Evolutionary conservation across 92 coral and sea anemone species (phyloP).

Genomic region (Virgularia gustaviana): DNA sequence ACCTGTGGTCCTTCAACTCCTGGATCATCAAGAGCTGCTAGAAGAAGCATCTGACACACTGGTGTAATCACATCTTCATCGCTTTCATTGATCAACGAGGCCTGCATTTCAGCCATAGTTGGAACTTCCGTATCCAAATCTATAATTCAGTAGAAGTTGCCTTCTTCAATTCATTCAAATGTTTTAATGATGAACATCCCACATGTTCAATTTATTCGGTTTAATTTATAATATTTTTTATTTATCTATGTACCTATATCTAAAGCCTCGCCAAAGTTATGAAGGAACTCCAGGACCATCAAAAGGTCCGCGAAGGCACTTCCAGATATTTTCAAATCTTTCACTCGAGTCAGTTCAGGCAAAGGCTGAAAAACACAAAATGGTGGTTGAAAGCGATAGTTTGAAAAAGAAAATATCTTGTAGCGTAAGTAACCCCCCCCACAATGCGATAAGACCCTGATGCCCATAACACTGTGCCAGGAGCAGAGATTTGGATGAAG

Average conservation of each 20-base stretch:
- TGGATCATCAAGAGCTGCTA: slow-evolving; percentile 83
- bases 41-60: slow-evolving; percentile 70
- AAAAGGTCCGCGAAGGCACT: slow-evolving; percentile 90
- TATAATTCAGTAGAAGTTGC: slow-evolving; percentile 20
- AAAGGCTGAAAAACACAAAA: slow-evolving; percentile 53
- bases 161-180: background rate
- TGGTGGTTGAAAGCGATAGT: no score
- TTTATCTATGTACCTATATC: slow-evolving; percentile 93
- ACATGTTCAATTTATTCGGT: background rate
- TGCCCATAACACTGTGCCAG: no score
- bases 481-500: no score
- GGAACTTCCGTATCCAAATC: slow-evolving; percentile 80
- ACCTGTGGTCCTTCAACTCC: slow-evolving; percentile 94
- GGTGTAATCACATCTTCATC: slow-evolving; percentile 85
- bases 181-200: background rate
- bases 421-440: no score
- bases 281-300: slow-evolving; percentile 91
- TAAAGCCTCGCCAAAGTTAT: slow-evolving; percentile 91
- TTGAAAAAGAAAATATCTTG: no score
- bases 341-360: slow-evolving; percentile 66
- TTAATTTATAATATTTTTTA: slow-evolving; percentile 15
- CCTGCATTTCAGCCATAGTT: slow-evolving; percentile 83
- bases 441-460: no score
- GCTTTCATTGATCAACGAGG: slow-evolving; percentile 73
- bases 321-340: slow-evolving; percentile 66